Base-by-base conservation (phyloP, 1,140 invertebrate genomes). In the Drosophila pachea region DNA sequence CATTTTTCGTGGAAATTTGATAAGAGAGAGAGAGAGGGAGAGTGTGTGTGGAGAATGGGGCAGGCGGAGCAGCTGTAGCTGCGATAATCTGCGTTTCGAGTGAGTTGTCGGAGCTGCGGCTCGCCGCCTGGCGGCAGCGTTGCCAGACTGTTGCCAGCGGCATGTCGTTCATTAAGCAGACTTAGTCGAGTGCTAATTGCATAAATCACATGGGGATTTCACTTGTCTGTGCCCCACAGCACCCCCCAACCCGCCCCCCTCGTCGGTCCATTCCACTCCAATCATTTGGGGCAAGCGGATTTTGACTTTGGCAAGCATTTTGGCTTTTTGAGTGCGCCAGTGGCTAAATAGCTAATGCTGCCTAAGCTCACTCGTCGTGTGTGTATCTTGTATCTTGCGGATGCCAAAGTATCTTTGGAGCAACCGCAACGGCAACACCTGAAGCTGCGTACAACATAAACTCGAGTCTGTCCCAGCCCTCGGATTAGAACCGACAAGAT, bases 101-200 rank as follows among this genome's bases (percentile, higher is more conserved):
- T 40, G 54, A 56, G 54, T 12, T 54, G 54, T 53, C 47, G 58
- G 54, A 66, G 70, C 59, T 48, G 63, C 48, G 70, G 38, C 54
- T 68, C 70, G 59, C 50, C 59, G 70, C 68, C 54, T 58, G 32
- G 32, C 40, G 47, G 9, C 6, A 16, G 61, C 31, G 31, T 56
- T 71, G 68, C 52, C 54, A 66, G 52, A 68, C 43, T 36, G 42
- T 52, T 73, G 68, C 54, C 68, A 77, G 60, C 59, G 68, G 63
- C 73, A 69, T 69, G 69, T 77, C 73, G 73, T 75, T 74, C 68
- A 77, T 77, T 77, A 75, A 68, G 61, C 68, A 78, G 77, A 73
- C 77, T 78, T 79, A 74, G 82, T 77, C 48, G 78, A 86, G 74
- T 86, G 82, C 77, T 86, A 86, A 86, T 86, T 86, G 81, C 74